Conservation (phyloP, 1,140 invertebrate genomes). For the Cherax quadricarinatus region DNA sequence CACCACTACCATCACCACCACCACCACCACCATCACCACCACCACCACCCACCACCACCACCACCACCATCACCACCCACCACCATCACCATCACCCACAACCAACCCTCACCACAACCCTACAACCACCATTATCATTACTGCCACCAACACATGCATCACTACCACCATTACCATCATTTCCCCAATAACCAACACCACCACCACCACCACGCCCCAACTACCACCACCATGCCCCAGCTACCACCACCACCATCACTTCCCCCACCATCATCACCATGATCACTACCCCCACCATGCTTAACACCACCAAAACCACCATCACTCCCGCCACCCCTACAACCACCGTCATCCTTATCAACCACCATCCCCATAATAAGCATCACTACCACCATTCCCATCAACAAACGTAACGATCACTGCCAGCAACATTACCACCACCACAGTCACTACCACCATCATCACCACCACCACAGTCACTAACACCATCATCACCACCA, state of each 20-base stretch:
- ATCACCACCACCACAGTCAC: no score
- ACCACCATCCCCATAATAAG: not conserved
- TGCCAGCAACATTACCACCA: no score
- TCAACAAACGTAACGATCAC: not conserved
- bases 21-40: conserved; percentile 7
- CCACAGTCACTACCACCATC: no score
- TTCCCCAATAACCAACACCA: not conserved
- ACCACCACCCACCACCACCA: conserved; percentile 19
- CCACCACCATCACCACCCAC: not conserved
- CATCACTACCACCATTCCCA: conserved; percentile 4
- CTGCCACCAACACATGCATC: not conserved
- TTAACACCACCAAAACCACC: not conserved
- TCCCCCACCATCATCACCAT: not conserved
- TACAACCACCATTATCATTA: not conserved
- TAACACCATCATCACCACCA: no score
- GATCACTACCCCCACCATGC: not conserved
- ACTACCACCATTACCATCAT: not conserved
- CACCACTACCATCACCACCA: not conserved
- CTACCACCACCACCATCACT: conserved; percentile 12
- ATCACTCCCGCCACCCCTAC: not conserved
- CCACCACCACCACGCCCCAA: not conserved
- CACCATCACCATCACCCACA: not conserved
- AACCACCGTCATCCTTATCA: no score
- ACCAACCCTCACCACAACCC: not conserved
- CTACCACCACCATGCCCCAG: conserved; percentile 4